Evolutionary conservation across 2,888 invertebrate genomes (phyloP).

Genomic region (Drosophila leonis): DNA sequence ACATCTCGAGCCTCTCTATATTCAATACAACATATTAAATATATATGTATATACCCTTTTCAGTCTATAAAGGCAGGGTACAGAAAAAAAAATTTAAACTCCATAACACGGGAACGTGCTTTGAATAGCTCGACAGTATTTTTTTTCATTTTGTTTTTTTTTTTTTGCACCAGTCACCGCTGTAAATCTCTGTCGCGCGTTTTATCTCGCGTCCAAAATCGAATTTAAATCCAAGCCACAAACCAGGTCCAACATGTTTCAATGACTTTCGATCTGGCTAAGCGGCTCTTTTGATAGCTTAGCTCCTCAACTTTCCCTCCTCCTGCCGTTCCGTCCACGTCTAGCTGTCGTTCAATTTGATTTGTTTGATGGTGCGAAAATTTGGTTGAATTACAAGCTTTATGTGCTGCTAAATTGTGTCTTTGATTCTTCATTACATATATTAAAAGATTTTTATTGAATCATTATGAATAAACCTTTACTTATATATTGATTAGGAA

Average conservation of each 20-base stretch:
- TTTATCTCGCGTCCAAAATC: slow-evolving; percentile 77
- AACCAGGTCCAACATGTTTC: slow-evolving; percentile 67
- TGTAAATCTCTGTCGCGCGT: slow-evolving; percentile 64
- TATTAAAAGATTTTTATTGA: not conserved
- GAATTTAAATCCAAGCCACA: slow-evolving; percentile 71
- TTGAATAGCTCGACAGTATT: slow-evolving; percentile 63
- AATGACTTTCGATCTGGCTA: slow-evolving; percentile 60
- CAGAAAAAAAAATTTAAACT: slow-evolving; percentile 19
- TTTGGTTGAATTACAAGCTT: slow-evolving; percentile 41
- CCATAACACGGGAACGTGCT: slow-evolving; percentile 71
- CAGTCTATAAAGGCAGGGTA: not conserved
- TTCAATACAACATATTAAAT: not conserved
- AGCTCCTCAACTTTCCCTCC: slow-evolving; percentile 16
- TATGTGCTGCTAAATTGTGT: slow-evolving; percentile 45
- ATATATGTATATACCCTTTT: not conserved
- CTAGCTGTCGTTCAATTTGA: slow-evolving; percentile 53
- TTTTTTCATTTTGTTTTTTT: slow-evolving; percentile 21
- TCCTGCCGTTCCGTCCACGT: slow-evolving; percentile 5
- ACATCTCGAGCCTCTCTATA: not conserved
- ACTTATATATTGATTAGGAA: not conserved
- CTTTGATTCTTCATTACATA: slow-evolving; percentile 27
- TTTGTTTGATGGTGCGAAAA: slow-evolving; percentile 67
- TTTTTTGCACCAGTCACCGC: slow-evolving; percentile 36
- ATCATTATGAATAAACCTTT: not conserved
- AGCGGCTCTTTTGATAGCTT: slow-evolving; percentile 62